Percentiles rank a stretch among this genome's conserved stretches.
Evolutionary conservation across 2,888 invertebrate genomes (phyloP).

Genomic region (Metalampra italica): DNA sequence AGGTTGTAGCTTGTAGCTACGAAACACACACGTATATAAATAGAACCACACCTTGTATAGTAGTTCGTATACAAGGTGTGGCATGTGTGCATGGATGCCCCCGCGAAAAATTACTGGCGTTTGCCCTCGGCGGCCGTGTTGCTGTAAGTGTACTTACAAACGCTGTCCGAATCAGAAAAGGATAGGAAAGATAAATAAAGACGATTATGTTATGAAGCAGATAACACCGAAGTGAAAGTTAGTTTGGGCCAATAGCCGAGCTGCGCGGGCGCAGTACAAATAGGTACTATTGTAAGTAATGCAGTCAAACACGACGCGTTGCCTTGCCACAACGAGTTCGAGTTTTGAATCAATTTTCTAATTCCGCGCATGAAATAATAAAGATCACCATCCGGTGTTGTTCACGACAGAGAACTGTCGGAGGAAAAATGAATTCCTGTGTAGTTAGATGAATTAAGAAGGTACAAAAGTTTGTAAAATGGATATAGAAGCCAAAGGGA

Average conservation of each 20-base stretch:
- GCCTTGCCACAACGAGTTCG: slow-evolving; percentile 3
- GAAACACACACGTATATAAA: too few relatives aligned
- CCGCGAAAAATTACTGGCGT: too few relatives aligned
- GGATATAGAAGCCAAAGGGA: slow-evolving; percentile 53
- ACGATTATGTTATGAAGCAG: background rate
- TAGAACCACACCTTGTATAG: too few relatives aligned
- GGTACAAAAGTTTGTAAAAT: slow-evolving; percentile 25
- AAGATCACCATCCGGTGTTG: slow-evolving; percentile 29
- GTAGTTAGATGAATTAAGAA: background rate
- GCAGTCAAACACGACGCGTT: background rate
- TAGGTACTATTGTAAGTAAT: too few relatives aligned
- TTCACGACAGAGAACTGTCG: slow-evolving; percentile 5
- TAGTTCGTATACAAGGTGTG: too few relatives aligned
- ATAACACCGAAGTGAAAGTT: background rate
- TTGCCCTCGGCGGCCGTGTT: too few relatives aligned
- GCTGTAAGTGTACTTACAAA: too few relatives aligned
- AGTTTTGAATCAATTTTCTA: slow-evolving; percentile 38
- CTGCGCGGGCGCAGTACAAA: background rate
- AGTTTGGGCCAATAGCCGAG: background rate
- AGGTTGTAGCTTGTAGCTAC: too few relatives aligned
- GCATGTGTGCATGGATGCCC: too few relatives aligned
- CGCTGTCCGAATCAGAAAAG: too few relatives aligned
- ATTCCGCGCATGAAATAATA: slow-evolving; percentile 36
- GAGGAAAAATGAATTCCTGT: too few relatives aligned
- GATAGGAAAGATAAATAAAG: too few relatives aligned